These are phyloP conservation scores for Aleiodes alternator DNA, from an alignment of 2,888 invertebrate genomes.

Conservation along the genomic window DNA sequence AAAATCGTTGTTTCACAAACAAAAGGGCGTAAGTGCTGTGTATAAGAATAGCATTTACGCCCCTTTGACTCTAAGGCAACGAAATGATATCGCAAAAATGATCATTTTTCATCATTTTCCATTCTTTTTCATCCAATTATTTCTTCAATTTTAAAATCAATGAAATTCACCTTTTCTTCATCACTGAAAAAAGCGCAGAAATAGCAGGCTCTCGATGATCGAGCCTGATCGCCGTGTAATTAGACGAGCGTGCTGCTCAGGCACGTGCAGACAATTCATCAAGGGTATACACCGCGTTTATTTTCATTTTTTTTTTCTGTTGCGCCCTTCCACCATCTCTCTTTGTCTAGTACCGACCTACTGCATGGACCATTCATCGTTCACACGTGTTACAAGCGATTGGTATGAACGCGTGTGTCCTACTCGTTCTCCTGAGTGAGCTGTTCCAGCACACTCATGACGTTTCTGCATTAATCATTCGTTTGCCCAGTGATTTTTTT, in stretches of 20 bases:
- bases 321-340: constrained; percentile 7
- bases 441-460: constrained; percentile 27
- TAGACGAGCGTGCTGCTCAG: constrained; percentile 70
- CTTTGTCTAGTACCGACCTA: constrained; percentile 28
- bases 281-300: constrained; percentile 58
- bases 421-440: constrained; percentile 39
- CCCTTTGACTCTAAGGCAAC: too few species aligned
- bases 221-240: constrained; percentile 71
- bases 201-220: constrained; percentile 14
- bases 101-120: neutral
- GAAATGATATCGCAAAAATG: too few species aligned
- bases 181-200: neutral
- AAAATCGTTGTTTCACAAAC: too few species aligned
- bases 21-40: too few species aligned
- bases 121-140: neutral
- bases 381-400: constrained; percentile 63
- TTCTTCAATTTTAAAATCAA: neutral
- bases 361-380: constrained; percentile 56
- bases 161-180: neutral
- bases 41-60: too few species aligned
- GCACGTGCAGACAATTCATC: constrained; percentile 75
- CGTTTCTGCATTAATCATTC: constrained; percentile 41
- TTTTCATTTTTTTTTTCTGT: neutral
- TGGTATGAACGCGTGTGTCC: constrained; percentile 23
- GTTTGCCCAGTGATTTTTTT: constrained; percentile 16